Base-by-base conservation (phyloP, 2,888 invertebrate genomes). In the Watsonalla cultraria region DNA sequence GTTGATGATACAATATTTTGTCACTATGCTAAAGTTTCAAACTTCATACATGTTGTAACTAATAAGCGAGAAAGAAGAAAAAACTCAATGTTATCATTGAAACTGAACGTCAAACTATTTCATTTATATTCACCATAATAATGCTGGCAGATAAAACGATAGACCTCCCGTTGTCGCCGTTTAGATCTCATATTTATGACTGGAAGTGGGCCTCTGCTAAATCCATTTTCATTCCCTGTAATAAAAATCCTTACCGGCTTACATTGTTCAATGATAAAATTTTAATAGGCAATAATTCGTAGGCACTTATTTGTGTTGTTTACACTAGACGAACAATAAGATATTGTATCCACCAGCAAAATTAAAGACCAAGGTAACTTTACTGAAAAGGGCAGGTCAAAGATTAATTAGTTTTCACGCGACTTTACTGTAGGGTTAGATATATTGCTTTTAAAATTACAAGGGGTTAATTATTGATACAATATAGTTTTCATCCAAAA, bases 381-480 rank as follows among this genome's bases (percentile, higher is more conserved):
- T 62, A 63, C 68, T 69, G 61, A 70, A 37, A 37, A 37, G 61
- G 67, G 56, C 61, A 73, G 80, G 78, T 82, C 80, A 80, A 74
- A 82, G 81, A 80, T 84, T 82, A 86, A 86, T 81, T 80, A 76
- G 76, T 79, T 82, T 82, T 78, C 75, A 76, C 72, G 78, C 75
- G 74, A 78, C 70, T 79, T 77, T 65, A 70, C 79, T 77, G 76
- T 80, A 82, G 85, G 86, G 86, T 78, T 72, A 66, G 66, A 74
- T 67, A 79, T 75, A 79, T 85, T 81, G 76, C 71, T 70, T 72
- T 74, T 68, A 80, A n/a, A 82, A 80, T 37, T 37, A 37, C 37
- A 24, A 24, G 24, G 4, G n/a, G n/a, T n/a, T 4, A 2, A 24
- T 24, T 2, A 24, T 24, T 24, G 24, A 2, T 24, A 24, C 24